These are phyloP conservation scores for Iphiclides podalirius DNA, from an alignment of 2,888 invertebrate species.

Conservation along the genomic window DNA sequence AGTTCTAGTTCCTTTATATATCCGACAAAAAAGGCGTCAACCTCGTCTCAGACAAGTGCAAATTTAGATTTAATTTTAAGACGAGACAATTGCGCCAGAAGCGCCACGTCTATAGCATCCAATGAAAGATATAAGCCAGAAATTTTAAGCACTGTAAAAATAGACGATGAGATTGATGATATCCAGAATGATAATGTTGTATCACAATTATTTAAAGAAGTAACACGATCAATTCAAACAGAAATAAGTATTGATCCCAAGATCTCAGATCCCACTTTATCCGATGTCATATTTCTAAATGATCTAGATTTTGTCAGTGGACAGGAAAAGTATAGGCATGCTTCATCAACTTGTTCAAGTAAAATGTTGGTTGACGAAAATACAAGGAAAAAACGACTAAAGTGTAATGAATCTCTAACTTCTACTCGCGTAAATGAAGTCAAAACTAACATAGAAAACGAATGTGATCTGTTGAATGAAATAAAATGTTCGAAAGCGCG, in stretches of 20 bases:
- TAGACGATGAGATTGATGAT: constrained; percentile 8
- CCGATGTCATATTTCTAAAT: constrained; percentile 56
- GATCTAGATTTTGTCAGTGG: constrained; percentile 50
- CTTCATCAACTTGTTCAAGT: constrained; percentile 19
- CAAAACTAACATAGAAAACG: constrained; percentile 5
- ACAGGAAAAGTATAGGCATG: constrained; percentile 11
- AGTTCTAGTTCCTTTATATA: constrained; percentile 19
- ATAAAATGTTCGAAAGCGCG: not conserved
- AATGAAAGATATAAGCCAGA: constrained; percentile 19
- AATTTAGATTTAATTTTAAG: constrained; percentile 42
- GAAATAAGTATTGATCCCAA: constrained; percentile 68
- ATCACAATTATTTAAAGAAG: constrained; percentile 37
- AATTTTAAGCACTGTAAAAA: constrained; percentile 15
- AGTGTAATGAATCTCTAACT: not conserved
- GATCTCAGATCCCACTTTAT: constrained; percentile 59
- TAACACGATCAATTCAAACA: constrained; percentile 62
- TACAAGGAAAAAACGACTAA: not conserved
- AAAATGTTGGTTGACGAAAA: not conserved
- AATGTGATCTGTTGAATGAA: not conserved
- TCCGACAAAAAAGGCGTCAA: constrained; percentile 36
- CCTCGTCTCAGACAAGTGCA: constrained; percentile 58
- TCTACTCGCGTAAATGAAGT: not conserved
- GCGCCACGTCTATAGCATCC: constrained; percentile 32
- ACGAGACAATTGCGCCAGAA: constrained; percentile 32
- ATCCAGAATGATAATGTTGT: constrained; percentile 1